phyloP scores from a whole-genome alignment of 2,113 vertebrate species.

The Amphiprion percula region DNA sequence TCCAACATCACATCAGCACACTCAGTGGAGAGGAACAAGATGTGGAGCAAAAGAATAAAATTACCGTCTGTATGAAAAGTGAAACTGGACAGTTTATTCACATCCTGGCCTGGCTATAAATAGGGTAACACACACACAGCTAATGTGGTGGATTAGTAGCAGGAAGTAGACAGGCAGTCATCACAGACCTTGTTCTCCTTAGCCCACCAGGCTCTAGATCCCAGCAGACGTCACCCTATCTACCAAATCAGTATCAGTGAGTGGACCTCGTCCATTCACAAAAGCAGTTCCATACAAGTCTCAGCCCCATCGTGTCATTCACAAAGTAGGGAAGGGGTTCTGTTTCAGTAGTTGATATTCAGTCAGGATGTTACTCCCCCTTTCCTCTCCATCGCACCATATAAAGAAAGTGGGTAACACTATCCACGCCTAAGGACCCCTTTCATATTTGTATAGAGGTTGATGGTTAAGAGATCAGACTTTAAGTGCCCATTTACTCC shows the following conservation, averaged over 20 bases:
- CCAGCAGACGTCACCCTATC: slow-evolving; percentile 83
- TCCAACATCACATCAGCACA: slow-evolving; percentile 55
- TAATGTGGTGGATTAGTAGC: slow-evolving; percentile 85
- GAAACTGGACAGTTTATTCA: slow-evolving; percentile 84
- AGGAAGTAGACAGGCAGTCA: slow-evolving; percentile 84
- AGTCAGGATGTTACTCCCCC: slow-evolving; percentile 71
- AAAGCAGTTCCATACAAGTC: slow-evolving; percentile 63
- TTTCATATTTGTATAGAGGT: slow-evolving; percentile 72
- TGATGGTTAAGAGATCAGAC: slow-evolving; percentile 56
- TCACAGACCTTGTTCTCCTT: slow-evolving; percentile 74
- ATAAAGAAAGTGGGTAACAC: slow-evolving; percentile 71
- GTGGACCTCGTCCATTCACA: slow-evolving; percentile 75
- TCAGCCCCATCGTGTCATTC: slow-evolving; percentile 60
- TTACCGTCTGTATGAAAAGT: slow-evolving; percentile 84
- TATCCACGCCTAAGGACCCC: slow-evolving; percentile 63
- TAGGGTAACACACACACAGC: slow-evolving; percentile 74
- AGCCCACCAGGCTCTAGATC: slow-evolving; percentile 67
- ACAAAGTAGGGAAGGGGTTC: slow-evolving; percentile 64
- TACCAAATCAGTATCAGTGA: slow-evolving; percentile 80
- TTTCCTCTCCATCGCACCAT: slow-evolving; percentile 61
- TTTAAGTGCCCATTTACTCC: slow-evolving; percentile 61
- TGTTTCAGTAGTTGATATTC: slow-evolving; percentile 79
- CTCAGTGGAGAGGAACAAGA: slow-evolving; percentile 48
- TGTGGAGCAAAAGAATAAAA: slow-evolving; percentile 75
- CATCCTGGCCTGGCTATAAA: slow-evolving; percentile 85